Conservation (phyloP, 2,797 vertebrate genomes). For the Gila robusta region DNA sequence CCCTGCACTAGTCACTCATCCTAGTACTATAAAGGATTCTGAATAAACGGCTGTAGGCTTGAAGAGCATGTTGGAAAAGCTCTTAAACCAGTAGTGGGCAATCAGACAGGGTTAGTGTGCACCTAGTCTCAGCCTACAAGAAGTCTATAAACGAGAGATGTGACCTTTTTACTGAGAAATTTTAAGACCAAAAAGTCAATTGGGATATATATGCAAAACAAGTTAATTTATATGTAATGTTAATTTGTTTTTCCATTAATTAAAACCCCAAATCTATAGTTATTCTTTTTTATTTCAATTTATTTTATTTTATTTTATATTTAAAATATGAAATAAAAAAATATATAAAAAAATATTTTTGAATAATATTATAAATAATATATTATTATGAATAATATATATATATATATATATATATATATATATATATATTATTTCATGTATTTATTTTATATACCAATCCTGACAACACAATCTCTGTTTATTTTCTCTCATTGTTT, state of each 20-base stretch:
- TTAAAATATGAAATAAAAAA: neutral
- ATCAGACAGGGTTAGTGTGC: neutral
- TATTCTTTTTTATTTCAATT: neutral
- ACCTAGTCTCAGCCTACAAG: neutral
- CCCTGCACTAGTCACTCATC: conserved; percentile 25
- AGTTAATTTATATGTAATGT: neutral
- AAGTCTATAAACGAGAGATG: neutral
- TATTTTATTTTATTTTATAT: neutral
- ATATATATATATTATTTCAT: neutral
- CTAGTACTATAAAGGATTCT: conserved; percentile 17
- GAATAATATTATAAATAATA: too few relatives aligned
- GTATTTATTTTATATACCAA: neutral
- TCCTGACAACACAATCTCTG: neutral
- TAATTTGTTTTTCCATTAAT: neutral
- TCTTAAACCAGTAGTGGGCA: conserved; percentile 23
- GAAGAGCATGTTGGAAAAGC: conserved; percentile 28
- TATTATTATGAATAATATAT: too few relatives aligned
- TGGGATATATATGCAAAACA: neutral
- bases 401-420: too few relatives aligned
- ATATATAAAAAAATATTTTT: too few relatives aligned
- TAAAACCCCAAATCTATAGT: neutral
- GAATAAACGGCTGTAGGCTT: conserved; percentile 14
- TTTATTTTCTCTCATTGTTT: neutral
- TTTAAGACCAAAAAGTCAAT: neutral
- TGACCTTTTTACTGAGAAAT: neutral